Conservation (phyloP, 2,113 vertebrate genomes). For the Phasianus colchicus region DNA sequence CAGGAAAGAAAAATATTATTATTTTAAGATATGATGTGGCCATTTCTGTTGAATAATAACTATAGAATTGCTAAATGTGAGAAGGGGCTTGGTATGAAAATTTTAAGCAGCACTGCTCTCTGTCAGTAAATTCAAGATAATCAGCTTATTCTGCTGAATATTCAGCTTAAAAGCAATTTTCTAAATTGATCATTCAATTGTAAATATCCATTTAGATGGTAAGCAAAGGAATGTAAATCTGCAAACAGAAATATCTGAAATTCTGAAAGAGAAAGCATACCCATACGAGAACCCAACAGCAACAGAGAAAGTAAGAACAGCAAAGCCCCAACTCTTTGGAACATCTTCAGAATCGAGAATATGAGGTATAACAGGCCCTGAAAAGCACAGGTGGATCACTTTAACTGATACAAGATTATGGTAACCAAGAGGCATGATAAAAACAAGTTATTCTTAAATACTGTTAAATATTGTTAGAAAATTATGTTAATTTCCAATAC, state of each 20-base stretch:
- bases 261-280: not conserved
- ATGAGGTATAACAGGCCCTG: accelerated
- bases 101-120: not conserved
- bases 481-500: not conserved
- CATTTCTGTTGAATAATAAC: not conserved
- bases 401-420: not conserved
- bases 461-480: not conserved
- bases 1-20: not conserved
- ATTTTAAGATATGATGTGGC: not conserved
- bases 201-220: slow-evolving; percentile 1
- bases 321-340: not conserved
- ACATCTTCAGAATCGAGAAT: not conserved
- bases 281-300: not conserved
- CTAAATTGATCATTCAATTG: not conserved
- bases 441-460: not conserved
- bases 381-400: not conserved
- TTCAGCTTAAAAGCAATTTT: slow-evolving; percentile 18
- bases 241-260: slow-evolving; percentile 20
- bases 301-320: not conserved
- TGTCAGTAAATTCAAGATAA: not conserved
- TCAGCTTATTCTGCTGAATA: slow-evolving; percentile 12
- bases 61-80: not conserved
- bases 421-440: not conserved
- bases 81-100: slow-evolving; percentile 23
- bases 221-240: not conserved